Conservation (phyloP, 2,797 vertebrate species). For the Scolopax bukidnonensis region DNA sequence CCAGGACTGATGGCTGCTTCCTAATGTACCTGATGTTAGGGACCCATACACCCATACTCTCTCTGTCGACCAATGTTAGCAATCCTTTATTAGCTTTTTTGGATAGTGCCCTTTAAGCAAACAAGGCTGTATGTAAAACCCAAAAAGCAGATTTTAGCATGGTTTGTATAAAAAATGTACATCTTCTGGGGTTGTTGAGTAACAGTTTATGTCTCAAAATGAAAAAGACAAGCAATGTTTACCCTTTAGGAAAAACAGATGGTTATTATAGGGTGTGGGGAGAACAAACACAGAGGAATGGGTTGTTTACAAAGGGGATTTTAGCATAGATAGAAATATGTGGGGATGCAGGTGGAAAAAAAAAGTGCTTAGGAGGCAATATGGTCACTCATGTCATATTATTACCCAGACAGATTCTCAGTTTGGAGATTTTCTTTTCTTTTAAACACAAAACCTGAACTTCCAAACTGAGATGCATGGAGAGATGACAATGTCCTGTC, state of each 20-base stretch:
- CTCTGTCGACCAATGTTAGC: background rate
- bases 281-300: background rate
- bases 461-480: background rate
- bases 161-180: background rate
- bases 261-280: conserved; percentile 4
- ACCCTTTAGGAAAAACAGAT: conserved; percentile 18
- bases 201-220: background rate
- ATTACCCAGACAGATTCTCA: too few species aligned
- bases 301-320: background rate
- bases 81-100: background rate
- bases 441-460: background rate
- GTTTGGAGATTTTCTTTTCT: background rate
- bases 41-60: background rate
- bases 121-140: background rate
- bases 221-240: conserved; percentile 30
- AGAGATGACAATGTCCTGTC: background rate
- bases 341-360: background rate
- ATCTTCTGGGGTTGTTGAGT: background rate
- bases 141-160: background rate
- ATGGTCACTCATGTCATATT: background rate
- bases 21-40: background rate
- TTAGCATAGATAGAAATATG: background rate
- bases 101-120: background rate
- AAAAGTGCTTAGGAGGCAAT: background rate
- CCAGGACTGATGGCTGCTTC: background rate